Evolutionary conservation across 2,797 vertebrate species (phyloP), one percentile per base, ranked within the genome.

Genomic region (Bovichtus diacanthus): DNA sequence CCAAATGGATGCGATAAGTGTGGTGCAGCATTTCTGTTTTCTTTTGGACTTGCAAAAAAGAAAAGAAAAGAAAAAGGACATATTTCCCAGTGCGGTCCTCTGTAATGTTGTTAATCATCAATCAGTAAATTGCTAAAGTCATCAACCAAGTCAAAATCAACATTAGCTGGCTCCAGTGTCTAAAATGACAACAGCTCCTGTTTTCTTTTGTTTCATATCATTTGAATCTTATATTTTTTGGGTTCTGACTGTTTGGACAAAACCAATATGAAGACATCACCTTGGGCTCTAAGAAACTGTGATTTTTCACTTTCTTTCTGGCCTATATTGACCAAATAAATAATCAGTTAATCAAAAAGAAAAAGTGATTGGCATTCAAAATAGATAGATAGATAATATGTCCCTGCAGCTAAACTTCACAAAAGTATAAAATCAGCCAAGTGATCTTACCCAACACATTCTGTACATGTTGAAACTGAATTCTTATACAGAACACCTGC

Each of bases 291-390:
- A 19, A 36, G 56, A 59, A 15, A 31, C 9, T 16, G 6, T n/a
- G 19, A 10, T 31, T 31, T 31, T 18, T 8, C 7, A 4, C 15
- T 47, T 47, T 34, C 55, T 12, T 56, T 56, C 3, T 56, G 34
- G 54, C 11, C 54, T 64, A 58, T 10, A 7, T 36, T 18, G 1
- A 29, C 8, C 50, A 11, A 18, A 23, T 9, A 38, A 16, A 25
- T 10, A 39, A 15, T 3, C n/a, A n/a, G 9, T 61, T 8, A 4
- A 29, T 36, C 5, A 53, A 21, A 15, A n/a, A 23, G 9, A 44
- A 71, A 49, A 1, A n/a, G 5, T 9, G 15, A 38, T 23, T 1
- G 0, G 5, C 39, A 21, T 2, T 8, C 23, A 11, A 43, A 27
- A 43, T 13, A 12, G 9, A 8, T 29, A 39, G n/a, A n/a, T n/a